Percentiles rank a stretch among this genome's conserved stretches.
phyloP scores from a whole-genome alignment of 2,797 vertebrate genomes.

The Enteromius afrohamiltoni region DNA sequence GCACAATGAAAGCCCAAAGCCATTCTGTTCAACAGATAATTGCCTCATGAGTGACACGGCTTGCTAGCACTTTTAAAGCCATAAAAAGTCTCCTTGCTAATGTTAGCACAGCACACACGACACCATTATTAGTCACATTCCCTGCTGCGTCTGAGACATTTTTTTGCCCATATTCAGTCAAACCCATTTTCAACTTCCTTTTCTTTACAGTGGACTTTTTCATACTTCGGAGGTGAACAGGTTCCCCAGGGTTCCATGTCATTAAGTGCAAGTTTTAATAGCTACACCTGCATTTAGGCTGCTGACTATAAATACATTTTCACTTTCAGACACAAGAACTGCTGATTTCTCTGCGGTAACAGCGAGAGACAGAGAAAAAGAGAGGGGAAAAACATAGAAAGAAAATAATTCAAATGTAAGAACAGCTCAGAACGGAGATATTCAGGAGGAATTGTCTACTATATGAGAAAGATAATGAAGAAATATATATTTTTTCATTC shows the following conservation, averaged over 20 bases:
- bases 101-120: constrained; percentile 58
- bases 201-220: constrained; percentile 18
- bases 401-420: neutral
- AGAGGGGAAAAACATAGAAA: neutral
- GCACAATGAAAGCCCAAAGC: constrained; percentile 47
- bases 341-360: constrained; percentile 11
- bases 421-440: neutral
- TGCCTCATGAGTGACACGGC: constrained; percentile 63
- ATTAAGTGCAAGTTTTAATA: constrained; percentile 38
- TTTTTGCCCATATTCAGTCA: constrained; percentile 24
- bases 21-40: constrained; percentile 60
- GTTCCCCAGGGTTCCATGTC: constrained; percentile 10
- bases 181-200: constrained; percentile 11
- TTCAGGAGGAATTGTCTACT: neutral
- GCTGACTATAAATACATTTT: constrained; percentile 38
- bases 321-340: neutral
- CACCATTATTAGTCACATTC: constrained; percentile 53
- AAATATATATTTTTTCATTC: neutral
- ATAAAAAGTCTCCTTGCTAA: constrained; percentile 59
- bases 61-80: constrained; percentile 62
- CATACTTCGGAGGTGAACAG: constrained; percentile 1
- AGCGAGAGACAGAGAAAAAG: neutral
- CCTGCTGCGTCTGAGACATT: constrained; percentile 24
- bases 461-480: neutral
- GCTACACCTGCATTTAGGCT: constrained; percentile 26